phyloP scores from a whole-genome alignment of 1,140 invertebrate genomes.

The Mamestra configurata region DNA sequence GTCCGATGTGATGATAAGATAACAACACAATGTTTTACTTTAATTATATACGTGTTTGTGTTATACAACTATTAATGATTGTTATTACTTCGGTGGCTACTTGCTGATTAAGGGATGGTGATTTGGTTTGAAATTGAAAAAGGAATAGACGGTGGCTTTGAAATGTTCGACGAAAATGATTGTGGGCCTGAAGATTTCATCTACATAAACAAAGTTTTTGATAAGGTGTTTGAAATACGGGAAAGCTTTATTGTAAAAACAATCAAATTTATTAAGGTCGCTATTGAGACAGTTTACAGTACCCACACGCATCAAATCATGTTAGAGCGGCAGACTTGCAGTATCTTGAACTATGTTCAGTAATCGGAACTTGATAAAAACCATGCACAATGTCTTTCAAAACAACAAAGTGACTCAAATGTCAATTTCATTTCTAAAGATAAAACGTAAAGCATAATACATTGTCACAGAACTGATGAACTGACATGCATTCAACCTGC shows the following conservation, averaged over 20 bases:
- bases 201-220: neutral
- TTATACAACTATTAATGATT: constrained; percentile 61
- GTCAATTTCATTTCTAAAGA: no score
- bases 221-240: neutral
- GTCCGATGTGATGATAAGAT: constrained; percentile 83
- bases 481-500: no score
- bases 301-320: no score
- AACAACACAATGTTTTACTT: constrained; percentile 80
- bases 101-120: constrained; percentile 26
- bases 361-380: neutral
- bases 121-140: constrained; percentile 8
- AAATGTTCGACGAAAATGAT: neutral
- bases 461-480: no score
- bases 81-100: constrained; percentile 52
- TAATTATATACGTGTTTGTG: constrained; percentile 80
- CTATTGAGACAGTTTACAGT: no score
- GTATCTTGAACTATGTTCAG: neutral
- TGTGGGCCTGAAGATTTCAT: neutral
- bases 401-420: neutral
- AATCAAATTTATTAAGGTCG: no score
- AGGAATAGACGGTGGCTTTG: neutral
- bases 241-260: neutral
- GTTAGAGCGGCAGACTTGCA: no score
- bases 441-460: no score
- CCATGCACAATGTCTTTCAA: neutral